phyloP scores from a whole-genome alignment of 2,797 vertebrate genomes.

The Phrynocephalus forsythii region DNA sequence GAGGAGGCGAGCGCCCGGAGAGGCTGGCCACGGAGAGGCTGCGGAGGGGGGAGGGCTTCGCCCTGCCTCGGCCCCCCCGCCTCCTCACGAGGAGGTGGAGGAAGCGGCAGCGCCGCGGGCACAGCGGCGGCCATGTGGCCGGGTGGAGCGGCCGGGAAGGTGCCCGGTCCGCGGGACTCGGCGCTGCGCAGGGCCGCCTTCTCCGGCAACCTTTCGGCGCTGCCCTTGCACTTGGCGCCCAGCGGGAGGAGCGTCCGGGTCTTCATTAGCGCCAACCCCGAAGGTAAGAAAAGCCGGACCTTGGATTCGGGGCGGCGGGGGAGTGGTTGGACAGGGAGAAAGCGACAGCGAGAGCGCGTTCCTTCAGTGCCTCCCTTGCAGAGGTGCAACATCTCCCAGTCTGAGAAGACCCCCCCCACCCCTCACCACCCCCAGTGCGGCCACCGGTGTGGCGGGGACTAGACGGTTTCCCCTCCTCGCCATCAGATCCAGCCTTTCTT shows the following conservation, averaged over 20 bases:
- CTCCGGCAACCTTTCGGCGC: conserved; percentile 88
- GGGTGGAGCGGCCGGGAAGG: conserved; percentile 84
- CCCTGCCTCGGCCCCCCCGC: neutral
- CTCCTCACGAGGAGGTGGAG: neutral
- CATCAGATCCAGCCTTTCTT: too few relatives aligned
- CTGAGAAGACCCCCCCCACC: too few relatives aligned
- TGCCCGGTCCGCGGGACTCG: conserved; percentile 91
- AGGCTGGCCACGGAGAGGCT: conserved; percentile 4
- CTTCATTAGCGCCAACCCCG: conserved; percentile 95
- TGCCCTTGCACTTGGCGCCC: conserved; percentile 90
- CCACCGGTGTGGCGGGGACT: neutral
- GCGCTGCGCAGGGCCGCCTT: conserved; percentile 90
- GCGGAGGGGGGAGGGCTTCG: neutral
- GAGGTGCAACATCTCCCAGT: neutral
- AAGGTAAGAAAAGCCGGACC: conserved; percentile 81
- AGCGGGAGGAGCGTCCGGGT: conserved; percentile 92
- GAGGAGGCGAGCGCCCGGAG: neutral
- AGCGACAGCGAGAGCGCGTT: too few relatives aligned
- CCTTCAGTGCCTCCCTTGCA: too few relatives aligned
- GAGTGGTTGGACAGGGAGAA: too few relatives aligned
- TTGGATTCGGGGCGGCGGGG: neutral
- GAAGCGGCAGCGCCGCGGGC: neutral
- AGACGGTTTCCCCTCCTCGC: too few relatives aligned
- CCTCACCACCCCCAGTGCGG: neutral
- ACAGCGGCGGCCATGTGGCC: conserved; percentile 86